Conservation (phyloP, 2,797 vertebrate genomes). For the Oreochromis mossambicus region DNA sequence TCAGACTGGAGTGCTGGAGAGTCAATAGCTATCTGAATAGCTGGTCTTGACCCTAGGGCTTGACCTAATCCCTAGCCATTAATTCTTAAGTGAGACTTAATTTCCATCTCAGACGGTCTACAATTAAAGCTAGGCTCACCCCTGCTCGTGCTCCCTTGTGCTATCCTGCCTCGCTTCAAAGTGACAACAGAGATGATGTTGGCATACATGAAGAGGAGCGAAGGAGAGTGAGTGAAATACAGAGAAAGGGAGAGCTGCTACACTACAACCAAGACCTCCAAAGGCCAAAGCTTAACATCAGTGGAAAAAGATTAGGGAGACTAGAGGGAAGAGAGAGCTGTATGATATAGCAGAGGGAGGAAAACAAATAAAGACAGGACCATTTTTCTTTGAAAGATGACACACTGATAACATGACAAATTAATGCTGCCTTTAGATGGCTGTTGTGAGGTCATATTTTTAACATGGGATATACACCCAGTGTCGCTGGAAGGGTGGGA, state of each 20-base stretch:
- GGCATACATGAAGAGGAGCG: not conserved
- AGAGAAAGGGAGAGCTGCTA: not conserved
- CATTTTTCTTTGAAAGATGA: not conserved
- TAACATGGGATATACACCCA: too few relatives aligned
- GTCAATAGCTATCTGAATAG: slow-evolving; percentile 52
- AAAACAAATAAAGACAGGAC: not conserved
- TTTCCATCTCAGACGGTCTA: slow-evolving; percentile 51
- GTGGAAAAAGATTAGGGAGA: slow-evolving; percentile 13
- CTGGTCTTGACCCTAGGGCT: slow-evolving; percentile 59
- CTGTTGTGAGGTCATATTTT: not conserved
- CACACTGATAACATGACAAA: not conserved
- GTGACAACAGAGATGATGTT: slow-evolving; percentile 25
- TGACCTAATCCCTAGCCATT: slow-evolving; percentile 58
- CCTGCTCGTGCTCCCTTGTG: slow-evolving; percentile 5
- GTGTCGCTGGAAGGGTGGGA: not conserved
- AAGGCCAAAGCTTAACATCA: slow-evolving; percentile 3
- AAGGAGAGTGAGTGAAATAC: not conserved
- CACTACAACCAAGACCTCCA: slow-evolving; percentile 15
- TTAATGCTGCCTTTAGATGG: not conserved
- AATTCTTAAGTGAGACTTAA: slow-evolving; percentile 70
- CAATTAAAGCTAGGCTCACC: slow-evolving; percentile 57
- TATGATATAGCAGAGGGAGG: not conserved
- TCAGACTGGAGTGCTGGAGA: slow-evolving; percentile 39
- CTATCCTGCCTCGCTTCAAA: slow-evolving; percentile 7
- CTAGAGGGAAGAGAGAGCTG: not conserved